Evolutionary conservation across 2,797 vertebrate genomes (phyloP), one percentile per base, ranked within the genome.

Genomic region (Hyperoplus lanceolatus): DNA sequence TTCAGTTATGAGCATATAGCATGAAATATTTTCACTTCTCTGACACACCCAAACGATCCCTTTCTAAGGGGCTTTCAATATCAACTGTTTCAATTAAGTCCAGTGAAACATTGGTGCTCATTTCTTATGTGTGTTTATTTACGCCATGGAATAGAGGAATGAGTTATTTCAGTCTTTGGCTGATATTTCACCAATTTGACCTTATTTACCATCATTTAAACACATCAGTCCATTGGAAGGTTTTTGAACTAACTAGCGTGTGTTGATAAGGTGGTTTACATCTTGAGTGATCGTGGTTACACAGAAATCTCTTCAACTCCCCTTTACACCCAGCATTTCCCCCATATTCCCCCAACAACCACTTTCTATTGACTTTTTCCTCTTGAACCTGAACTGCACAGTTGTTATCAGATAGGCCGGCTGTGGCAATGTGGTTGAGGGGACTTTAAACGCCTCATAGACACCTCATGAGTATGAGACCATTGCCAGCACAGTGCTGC

Each of bases 341-440:
- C 70, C 39, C 60, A 84, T 29, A 70, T n/a, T 16, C 54, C 16
- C 49, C 51, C 46, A 49, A 66, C 70, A 65, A 75, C 77, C 80
- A 69, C 78, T 81, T 75, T 78, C 67, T 93, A 93, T 94, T 87
- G 92, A 93, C 91, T 81, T 86, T 29, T 85, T 77, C 56, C 68
- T 66, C 67, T 29, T 79, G 72, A 80, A 83, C 73, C 78, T 75
- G 75, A 92, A 87, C 90, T 79, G 15, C 87, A 84, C 78, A 56
- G 79, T 82, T 92, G 91, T 93, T 93, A 94, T 92, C 87, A 92
- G 88, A 92, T 90, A 83, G 82, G 81, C 75, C 80, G 62, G 85
- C 77, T 85, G 87, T 63, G 85, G 81, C 84, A 62, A 61, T 90
- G 87, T 59, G 76, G 79, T 89, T 79, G 76, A 78, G 79, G 73